A percentile compares a stretch with the other conserved stretches of the same genome.
Conservation (phyloP, 2,888 invertebrate genomes). For the Thumatha senex region DNA sequence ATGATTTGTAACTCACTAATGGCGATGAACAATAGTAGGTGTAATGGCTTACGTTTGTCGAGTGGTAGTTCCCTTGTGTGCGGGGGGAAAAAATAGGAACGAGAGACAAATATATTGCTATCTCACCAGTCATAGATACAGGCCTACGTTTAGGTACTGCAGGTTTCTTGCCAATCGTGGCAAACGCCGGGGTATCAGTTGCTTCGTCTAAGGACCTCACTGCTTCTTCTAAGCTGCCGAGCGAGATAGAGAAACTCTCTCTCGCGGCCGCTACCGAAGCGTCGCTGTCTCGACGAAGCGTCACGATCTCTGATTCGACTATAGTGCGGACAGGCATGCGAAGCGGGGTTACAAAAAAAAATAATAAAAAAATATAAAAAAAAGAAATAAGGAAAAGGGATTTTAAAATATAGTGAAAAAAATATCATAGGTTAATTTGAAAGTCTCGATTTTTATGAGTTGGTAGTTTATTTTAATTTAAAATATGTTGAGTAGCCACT, state of each 20-base stretch:
- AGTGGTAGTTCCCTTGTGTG: too few species aligned
- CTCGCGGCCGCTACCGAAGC: constrained; percentile 71
- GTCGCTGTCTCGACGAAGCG: constrained; percentile 79
- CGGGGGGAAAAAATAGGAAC: too few species aligned
- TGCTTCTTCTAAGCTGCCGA: constrained; percentile 76
- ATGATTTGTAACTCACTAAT: too few species aligned
- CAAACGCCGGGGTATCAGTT: constrained; percentile 66
- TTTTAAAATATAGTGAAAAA: background rate
- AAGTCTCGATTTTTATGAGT: too few species aligned
- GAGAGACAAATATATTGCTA: constrained; percentile 1
- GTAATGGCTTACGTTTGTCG: too few species aligned
- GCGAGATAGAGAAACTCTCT: constrained; percentile 76
- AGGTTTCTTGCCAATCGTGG: constrained; percentile 77
- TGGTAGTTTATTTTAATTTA: too few species aligned
- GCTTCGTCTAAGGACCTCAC: constrained; percentile 73
- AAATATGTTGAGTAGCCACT: too few species aligned
- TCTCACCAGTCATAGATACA: constrained; percentile 85
- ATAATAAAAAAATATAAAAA: constrained; percentile 1
- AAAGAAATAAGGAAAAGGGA: background rate
- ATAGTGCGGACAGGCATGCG: constrained; percentile 48
- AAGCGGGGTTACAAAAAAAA: constrained; percentile 42
- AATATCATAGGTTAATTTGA: too few species aligned
- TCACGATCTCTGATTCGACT: constrained; percentile 81
- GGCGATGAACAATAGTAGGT: too few species aligned
- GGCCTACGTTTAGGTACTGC: constrained; percentile 82